Conservation (phyloP, 2,888 invertebrate genomes). For the Merodon equestris region DNA sequence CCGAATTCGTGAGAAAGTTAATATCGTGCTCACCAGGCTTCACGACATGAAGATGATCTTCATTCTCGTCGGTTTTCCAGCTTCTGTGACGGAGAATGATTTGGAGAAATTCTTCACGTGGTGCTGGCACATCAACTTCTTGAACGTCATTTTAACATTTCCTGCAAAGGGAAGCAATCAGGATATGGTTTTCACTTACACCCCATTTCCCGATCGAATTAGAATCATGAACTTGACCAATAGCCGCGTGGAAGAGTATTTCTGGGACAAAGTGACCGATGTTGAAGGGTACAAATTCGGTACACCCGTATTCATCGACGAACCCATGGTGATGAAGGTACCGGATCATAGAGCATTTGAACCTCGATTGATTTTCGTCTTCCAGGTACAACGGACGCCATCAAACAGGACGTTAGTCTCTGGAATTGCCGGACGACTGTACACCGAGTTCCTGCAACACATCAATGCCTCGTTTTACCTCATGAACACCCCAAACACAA, state of each 20-base stretch:
- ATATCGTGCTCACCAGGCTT: constrained; percentile 59
- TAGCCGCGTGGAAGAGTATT: constrained; percentile 32
- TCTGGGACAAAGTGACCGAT: constrained; percentile 49
- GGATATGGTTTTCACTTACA: constrained; percentile 65
- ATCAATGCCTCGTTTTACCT: constrained; percentile 52
- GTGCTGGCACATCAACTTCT: constrained; percentile 69
- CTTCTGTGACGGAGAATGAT: constrained; percentile 8
- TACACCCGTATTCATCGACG: constrained; percentile 49
- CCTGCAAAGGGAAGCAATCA: background rate
- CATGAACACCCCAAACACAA: constrained; percentile 33
- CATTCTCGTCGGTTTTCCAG: constrained; percentile 23
- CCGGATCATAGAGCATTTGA: background rate
- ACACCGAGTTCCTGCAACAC: constrained; percentile 61
- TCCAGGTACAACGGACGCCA: constrained; percentile 40
- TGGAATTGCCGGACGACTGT: constrained; percentile 66
- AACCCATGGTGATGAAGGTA: constrained; percentile 65
- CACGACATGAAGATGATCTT: constrained; percentile 68
- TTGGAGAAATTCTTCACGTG: constrained; percentile 63
- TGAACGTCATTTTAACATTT: constrained; percentile 65
- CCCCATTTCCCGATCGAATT: constrained; percentile 53
- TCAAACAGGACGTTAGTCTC: constrained; percentile 39
- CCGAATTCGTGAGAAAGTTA: constrained; percentile 48
- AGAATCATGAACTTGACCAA: constrained; percentile 42
- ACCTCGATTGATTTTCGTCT: background rate
- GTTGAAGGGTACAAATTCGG: constrained; percentile 56